A percentile compares a stretch with the other conserved stretches of the same genome.
These are phyloP conservation scores for Parazoanthus darwini DNA, from an alignment of 92 coral and sea anemone species.

Conservation along the genomic window DNA sequence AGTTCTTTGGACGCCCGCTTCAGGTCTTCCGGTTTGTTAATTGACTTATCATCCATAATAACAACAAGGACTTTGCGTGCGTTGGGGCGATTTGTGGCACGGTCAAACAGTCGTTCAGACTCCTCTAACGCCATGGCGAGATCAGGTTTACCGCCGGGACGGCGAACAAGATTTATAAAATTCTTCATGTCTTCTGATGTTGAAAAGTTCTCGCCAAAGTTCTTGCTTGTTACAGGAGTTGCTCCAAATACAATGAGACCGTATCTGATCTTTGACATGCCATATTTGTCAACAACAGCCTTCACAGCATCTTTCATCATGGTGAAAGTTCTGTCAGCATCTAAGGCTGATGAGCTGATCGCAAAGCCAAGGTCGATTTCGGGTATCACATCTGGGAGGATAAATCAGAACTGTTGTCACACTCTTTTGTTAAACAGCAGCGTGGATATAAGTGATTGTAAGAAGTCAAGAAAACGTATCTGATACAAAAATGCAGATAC, in stretches of 20 bases:
- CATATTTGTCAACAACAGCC: slow-evolving; percentile 49
- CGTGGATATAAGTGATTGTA: too few relatives aligned
- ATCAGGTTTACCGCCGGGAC: slow-evolving; percentile 41
- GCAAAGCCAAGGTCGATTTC: slow-evolving; percentile 51
- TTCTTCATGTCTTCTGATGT: slow-evolving; percentile 45
- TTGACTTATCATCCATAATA: slow-evolving; percentile 44
- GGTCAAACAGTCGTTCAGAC: slow-evolving; percentile 27
- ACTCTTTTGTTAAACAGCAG: too few relatives aligned
- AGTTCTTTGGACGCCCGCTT: slow-evolving; percentile 29
- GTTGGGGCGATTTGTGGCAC: slow-evolving; percentile 31
- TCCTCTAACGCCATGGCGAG: slow-evolving; percentile 44
- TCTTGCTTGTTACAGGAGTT: slow-evolving; percentile 42
- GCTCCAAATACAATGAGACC: slow-evolving; percentile 55
- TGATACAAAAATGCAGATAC: too few relatives aligned
- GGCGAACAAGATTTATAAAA: slow-evolving; percentile 27
- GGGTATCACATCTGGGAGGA: slow-evolving; percentile 18
- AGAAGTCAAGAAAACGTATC: too few relatives aligned
- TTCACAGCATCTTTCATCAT: slow-evolving; percentile 43
- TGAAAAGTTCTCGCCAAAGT: slow-evolving; percentile 40
- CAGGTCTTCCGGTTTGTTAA: slow-evolving; percentile 33
- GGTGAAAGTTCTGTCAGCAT: slow-evolving; percentile 38
- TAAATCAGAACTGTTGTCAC: neutral
- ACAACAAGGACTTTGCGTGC: slow-evolving; percentile 43
- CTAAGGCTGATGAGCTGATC: slow-evolving; percentile 43
- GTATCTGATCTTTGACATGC: slow-evolving; percentile 42